A percentile compares a stretch with the other conserved stretches of the same genome.
phyloP scores from a whole-genome alignment of 2,888 invertebrate species.

The Arrhopalites spinosus region DNA sequence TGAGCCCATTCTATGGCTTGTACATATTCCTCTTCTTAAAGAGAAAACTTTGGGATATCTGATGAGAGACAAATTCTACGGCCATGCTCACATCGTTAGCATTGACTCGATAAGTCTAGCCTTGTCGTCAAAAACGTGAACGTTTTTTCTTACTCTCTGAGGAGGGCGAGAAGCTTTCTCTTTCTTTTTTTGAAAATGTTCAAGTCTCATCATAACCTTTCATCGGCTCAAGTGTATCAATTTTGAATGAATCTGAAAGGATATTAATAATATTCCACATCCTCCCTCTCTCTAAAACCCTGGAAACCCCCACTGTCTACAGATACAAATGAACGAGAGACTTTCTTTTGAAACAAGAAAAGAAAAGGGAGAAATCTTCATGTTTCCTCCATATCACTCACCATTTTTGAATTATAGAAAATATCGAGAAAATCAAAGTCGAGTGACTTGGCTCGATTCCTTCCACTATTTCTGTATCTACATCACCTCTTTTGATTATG shows the following conservation, averaged over 20 bases:
- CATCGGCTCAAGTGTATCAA: conserved; percentile 28
- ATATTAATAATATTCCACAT: conserved; percentile 7
- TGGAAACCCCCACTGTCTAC: background rate
- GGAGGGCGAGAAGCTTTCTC: too few species aligned
- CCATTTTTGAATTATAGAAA: too few species aligned
- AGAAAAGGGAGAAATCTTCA: too few species aligned
- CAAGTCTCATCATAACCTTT: conserved; percentile 16
- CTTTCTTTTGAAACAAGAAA: too few species aligned
- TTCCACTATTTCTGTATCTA: too few species aligned
- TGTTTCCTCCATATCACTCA: too few species aligned
- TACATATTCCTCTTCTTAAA: background rate
- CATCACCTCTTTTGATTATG: too few species aligned
- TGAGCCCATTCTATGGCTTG: too few species aligned
- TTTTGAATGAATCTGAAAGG: conserved; percentile 26
- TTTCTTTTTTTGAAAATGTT: background rate
- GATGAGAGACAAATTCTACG: conserved; percentile 19
- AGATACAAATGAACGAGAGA: too few species aligned
- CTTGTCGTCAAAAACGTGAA: background rate
- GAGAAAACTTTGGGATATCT: background rate
- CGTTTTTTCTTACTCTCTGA: background rate
- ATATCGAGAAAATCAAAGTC: too few species aligned
- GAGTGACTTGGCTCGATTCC: too few species aligned
- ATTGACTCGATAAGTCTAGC: background rate
- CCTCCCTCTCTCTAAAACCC: background rate
- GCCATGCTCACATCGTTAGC: conserved; percentile 19